A percentile compares a stretch with the other conserved stretches of the same genome.
phyloP scores from a whole-genome alignment of 2,797 vertebrate genomes.

The Enteromius thamalakanensis region DNA sequence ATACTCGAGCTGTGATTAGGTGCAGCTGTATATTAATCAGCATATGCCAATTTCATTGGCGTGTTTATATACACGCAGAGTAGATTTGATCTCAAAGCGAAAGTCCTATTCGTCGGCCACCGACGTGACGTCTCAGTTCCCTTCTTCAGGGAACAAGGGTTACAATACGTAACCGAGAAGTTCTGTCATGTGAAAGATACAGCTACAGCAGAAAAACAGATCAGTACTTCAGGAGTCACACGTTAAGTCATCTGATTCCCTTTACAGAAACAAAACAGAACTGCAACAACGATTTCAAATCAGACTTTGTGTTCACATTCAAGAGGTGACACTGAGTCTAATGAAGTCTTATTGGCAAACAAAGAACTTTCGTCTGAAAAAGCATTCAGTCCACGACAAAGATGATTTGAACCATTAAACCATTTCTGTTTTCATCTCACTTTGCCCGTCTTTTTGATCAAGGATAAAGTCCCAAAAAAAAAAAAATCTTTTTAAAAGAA shows the following conservation, averaged over 20 bases:
- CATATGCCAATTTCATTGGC: too few relatives aligned
- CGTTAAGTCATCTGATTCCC: background rate
- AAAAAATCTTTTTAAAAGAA: background rate
- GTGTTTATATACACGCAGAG: too few relatives aligned
- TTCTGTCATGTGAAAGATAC: background rate
- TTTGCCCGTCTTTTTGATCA: background rate
- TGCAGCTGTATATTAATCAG: too few relatives aligned
- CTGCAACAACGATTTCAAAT: background rate
- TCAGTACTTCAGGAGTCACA: background rate
- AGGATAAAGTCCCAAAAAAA: slow-evolving; percentile 1
- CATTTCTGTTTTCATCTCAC: background rate
- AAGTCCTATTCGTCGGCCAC: too few relatives aligned
- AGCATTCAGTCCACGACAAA: background rate
- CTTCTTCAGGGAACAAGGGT: too few relatives aligned
- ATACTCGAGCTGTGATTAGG: too few relatives aligned
- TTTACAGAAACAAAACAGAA: background rate
- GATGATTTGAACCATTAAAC: background rate
- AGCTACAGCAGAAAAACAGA: background rate
- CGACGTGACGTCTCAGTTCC: too few relatives aligned
- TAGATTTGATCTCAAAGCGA: too few relatives aligned
- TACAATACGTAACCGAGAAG: too few relatives aligned
- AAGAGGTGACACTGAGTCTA: slow-evolving; percentile 10
- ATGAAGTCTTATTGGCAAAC: slow-evolving; percentile 49
- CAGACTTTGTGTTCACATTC: background rate
- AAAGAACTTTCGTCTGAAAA: slow-evolving; percentile 46